Percentiles rank a stretch among this genome's conserved stretches.
phyloP scores from a whole-genome alignment of 2,113 vertebrate genomes.

The Hippocampus barbouri region DNA sequence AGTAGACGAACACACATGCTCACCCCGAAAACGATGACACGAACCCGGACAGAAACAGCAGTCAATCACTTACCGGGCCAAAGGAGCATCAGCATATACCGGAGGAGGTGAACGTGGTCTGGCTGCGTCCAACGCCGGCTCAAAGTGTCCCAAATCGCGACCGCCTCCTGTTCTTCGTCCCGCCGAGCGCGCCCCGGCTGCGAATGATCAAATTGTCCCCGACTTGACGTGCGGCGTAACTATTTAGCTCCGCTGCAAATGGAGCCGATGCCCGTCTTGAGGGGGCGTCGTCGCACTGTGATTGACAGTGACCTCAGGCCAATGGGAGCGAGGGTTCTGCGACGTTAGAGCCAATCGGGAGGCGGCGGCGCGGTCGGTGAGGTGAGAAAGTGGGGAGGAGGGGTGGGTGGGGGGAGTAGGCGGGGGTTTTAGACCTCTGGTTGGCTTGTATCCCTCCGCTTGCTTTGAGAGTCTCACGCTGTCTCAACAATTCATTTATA shows the following conservation, averaged over 20 bases:
- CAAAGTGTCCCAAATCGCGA: slow-evolving; percentile 1
- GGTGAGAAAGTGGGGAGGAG: slow-evolving; percentile 30
- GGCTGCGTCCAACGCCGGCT: slow-evolving; percentile 28
- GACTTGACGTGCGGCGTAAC: slow-evolving; percentile 58
- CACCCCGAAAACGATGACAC: slow-evolving; percentile 35
- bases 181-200: slow-evolving; percentile 32
- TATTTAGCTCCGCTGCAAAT: slow-evolving; percentile 75
- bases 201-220: slow-evolving; percentile 49
- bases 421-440: slow-evolving; percentile 62
- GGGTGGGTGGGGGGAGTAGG: slow-evolving; percentile 36
- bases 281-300: slow-evolving; percentile 54
- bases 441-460: slow-evolving; percentile 71
- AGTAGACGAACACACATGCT: slow-evolving; percentile 20
- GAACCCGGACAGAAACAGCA: slow-evolving; percentile 41
- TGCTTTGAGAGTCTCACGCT: slow-evolving; percentile 20
- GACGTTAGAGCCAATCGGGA: slow-evolving; percentile 52
- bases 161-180: slow-evolving; percentile 13
- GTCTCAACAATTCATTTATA: neutral
- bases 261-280: slow-evolving; percentile 73
- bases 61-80: slow-evolving; percentile 69
- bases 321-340: slow-evolving; percentile 44
- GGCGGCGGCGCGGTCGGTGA: slow-evolving; percentile 31
- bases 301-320: slow-evolving; percentile 49
- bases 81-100: slow-evolving; percentile 71
- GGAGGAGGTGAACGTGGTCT: slow-evolving; percentile 33